Evolutionary conservation across 1,140 invertebrate genomes (phyloP), one percentile per base, ranked within the genome.

Genomic region (Drosophila tropicalis): DNA sequence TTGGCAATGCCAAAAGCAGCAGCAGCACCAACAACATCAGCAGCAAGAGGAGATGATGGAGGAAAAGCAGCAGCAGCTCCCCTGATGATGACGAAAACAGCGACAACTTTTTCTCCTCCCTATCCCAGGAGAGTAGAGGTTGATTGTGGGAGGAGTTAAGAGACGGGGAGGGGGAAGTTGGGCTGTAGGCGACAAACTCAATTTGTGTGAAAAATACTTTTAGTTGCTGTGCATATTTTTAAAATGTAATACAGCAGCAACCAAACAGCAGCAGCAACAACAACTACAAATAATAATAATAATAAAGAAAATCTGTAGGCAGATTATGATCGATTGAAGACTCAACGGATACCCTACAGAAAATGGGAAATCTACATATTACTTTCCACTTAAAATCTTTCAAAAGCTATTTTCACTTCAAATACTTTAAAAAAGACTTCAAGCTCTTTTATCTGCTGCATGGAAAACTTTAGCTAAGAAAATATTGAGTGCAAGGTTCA

Each of bases 151-250:
- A 29, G 29, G 29, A 29, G 25, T 29, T 29, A 29, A 29, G 4
- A 29, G 29, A 29, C 29, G 62, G 63, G 9, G 0, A 5, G 44
- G 36, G 29, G 12, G 60, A 36, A 15, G 39, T n/a, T 54, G 55
- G 10, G 36, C 10, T 4, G 34, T 44, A 22, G 69, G 73, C 9
- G 34, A 65, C 76, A 87, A 87, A 87, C 79, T 87, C 83, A 87
- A 87, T 87, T 87, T 87, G 79, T 79, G 79, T 83, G 79, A 79
- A 86, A 83, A 83, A 80, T 80, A 83, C 83, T 87, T 83, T 87
- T 83, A 87, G 83, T 87, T 86, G 78, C 76, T 80, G 76, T 89
- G 76, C 79, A 87, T 89, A 76, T 83, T 83, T 82, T 83, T 58
- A 58, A 87, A 79, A 87, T 74, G 80, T 79, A 82, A 79, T 72